Conservation (phyloP, 35 echinoderm and acorn worm species). For the Holothuria glaberrima region DNA sequence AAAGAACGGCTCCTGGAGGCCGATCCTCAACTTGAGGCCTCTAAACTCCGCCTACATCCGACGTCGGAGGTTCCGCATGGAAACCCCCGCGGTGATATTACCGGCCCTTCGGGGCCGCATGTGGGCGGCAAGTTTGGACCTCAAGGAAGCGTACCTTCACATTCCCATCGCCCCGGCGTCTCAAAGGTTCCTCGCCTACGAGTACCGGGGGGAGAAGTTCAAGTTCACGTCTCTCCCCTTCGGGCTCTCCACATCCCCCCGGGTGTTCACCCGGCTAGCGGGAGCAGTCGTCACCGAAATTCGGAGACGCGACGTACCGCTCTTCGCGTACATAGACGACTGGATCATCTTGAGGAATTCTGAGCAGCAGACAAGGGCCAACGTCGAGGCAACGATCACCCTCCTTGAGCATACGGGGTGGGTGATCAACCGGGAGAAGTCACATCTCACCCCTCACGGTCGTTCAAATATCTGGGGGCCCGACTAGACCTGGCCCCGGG, state of each 20-base stretch:
- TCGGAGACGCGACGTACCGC: neutral
- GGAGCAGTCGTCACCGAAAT: too few species aligned
- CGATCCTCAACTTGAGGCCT: too few species aligned
- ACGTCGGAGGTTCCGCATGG: neutral
- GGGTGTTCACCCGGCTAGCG: too few species aligned
- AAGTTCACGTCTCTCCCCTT: too few species aligned
- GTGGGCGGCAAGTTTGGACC: neutral
- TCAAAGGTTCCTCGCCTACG: neutral
- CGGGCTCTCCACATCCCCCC: neutral
- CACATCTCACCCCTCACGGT: neutral
- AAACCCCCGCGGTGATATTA: neutral
- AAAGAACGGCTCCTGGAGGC: too few species aligned
- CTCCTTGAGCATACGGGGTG: neutral
- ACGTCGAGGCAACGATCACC: neutral
- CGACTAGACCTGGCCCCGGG: neutral
- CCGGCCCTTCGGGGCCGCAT: neutral
- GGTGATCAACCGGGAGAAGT: neutral
- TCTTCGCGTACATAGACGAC: neutral
- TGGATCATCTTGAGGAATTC: neutral
- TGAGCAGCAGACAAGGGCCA: neutral
- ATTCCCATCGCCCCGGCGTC: neutral
- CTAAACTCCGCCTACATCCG: neutral
- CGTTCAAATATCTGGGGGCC: too few species aligned
- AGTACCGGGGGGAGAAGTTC: too few species aligned
- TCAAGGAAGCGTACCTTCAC: slow-evolving; percentile 12